phyloP scores from a whole-genome alignment of 1,140 invertebrate species.

The Zaprionus camerounensis region DNA sequence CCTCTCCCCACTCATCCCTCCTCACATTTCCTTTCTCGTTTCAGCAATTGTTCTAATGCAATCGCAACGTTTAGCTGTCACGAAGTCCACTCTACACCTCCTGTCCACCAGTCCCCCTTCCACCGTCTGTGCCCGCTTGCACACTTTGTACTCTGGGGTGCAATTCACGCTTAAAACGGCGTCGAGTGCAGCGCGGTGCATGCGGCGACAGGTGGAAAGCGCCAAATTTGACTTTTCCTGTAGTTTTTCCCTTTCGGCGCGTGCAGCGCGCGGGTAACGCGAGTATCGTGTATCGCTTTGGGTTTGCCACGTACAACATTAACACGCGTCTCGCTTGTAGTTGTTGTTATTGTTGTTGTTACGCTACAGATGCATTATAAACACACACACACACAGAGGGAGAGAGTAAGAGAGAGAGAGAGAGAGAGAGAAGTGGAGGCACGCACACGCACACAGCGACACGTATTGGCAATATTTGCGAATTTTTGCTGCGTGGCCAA shows the following conservation, averaged over 20 bases:
- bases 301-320: slow-evolving; percentile 49
- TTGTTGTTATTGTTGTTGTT: slow-evolving; percentile 24
- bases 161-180: slow-evolving; percentile 40
- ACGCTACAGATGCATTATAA: slow-evolving; percentile 42
- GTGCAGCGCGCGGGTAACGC: neutral
- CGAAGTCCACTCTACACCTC: slow-evolving; percentile 4
- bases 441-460: slow-evolving; percentile 22
- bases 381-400: slow-evolving; percentile 19
- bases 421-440: neutral
- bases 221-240: slow-evolving; percentile 46
- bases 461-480: slow-evolving; percentile 53
- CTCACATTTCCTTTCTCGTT: neutral
- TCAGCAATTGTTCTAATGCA: slow-evolving; percentile 3
- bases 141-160: slow-evolving; percentile 24
- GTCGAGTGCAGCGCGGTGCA: slow-evolving; percentile 19
- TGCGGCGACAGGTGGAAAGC: slow-evolving; percentile 26
- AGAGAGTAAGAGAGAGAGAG: neutral
- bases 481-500: slow-evolving; percentile 22
- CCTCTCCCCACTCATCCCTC: neutral
- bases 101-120: neutral
- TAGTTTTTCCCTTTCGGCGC: slow-evolving; percentile 10
- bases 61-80: slow-evolving; percentile 15
- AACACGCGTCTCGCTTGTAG: slow-evolving; percentile 37
- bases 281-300: slow-evolving; percentile 38
- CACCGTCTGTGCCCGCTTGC: neutral